Evolutionary conservation across 2,797 vertebrate genomes (phyloP).

Genomic region (Melanotaenia boesemani): DNA sequence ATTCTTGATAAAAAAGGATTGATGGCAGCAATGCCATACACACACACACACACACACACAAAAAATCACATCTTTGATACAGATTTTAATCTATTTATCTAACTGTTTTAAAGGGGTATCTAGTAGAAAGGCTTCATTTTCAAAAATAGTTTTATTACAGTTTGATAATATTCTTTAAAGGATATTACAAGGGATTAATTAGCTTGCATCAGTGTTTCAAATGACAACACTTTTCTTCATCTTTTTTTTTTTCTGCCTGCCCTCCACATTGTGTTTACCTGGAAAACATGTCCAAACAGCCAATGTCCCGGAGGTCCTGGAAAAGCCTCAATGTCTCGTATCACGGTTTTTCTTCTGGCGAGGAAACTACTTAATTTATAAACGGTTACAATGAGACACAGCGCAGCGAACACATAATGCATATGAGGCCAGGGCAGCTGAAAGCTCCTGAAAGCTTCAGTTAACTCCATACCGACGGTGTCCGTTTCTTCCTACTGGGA

Average conservation of each 20-base stretch:
- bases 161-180: neutral
- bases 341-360: constrained; percentile 7
- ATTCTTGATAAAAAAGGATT: neutral
- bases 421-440: constrained; percentile 12
- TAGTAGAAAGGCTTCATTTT: too few relatives aligned
- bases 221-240: neutral
- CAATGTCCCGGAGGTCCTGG: constrained; percentile 76
- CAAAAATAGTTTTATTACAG: neutral
- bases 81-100: too few relatives aligned
- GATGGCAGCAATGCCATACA: neutral
- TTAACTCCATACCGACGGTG: constrained; percentile 43
- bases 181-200: neutral
- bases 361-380: constrained; percentile 44
- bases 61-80: too few relatives aligned
- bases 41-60: too few relatives aligned
- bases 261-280: constrained; percentile 57
- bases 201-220: neutral
- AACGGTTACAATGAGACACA: constrained; percentile 45
- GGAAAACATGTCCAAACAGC: constrained; percentile 71
- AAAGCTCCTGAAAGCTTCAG: neutral
- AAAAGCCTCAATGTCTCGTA: constrained; percentile 45
- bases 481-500: rapidly evolving
- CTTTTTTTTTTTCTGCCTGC: neutral
- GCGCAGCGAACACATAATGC: constrained; percentile 45
- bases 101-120: too few relatives aligned